These are phyloP conservation scores for Lapara coniferarum DNA, from an alignment of 2,888 invertebrate species.

Conservation along the genomic window DNA sequence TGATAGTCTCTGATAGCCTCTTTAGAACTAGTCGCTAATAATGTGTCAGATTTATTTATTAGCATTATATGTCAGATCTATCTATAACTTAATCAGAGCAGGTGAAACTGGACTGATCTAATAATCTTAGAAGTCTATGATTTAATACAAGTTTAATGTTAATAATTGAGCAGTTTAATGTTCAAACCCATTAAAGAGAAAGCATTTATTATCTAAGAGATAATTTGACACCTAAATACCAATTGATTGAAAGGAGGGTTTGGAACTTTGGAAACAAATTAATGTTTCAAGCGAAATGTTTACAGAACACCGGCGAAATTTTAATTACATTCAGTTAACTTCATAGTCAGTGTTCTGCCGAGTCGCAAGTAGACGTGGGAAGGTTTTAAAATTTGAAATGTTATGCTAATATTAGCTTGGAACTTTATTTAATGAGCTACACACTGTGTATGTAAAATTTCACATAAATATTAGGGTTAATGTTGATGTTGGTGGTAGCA, in stretches of 20 bases:
- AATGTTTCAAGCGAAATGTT: slow-evolving; percentile 40
- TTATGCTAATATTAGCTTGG: slow-evolving; percentile 9
- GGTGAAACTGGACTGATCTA: no score
- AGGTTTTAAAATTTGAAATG: slow-evolving; percentile 23
- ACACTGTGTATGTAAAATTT: neutral
- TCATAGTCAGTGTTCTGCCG: slow-evolving; percentile 17
- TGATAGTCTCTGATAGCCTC: no score
- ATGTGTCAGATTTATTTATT: no score
- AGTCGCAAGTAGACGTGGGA: slow-evolving; percentile 12
- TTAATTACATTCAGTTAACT: slow-evolving; percentile 36
- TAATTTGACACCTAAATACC: slow-evolving; percentile 2
- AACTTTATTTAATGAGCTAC: neutral
- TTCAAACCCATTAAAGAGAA: neutral
- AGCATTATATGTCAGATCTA: no score
- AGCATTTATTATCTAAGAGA: neutral
- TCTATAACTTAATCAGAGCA: no score
- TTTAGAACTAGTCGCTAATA: no score
- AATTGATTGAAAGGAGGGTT: slow-evolving; percentile 9
- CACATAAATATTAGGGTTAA: no score
- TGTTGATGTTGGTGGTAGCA: no score
- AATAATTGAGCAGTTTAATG: no score
- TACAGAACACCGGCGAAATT: slow-evolving; percentile 36
- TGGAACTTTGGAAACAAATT: slow-evolving; percentile 37
- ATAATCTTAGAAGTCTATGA: no score
- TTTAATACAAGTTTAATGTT: no score